These are phyloP conservation scores for Camptogramma bilineatum DNA, from an alignment of 2,888 invertebrate genomes.

Conservation along the genomic window DNA sequence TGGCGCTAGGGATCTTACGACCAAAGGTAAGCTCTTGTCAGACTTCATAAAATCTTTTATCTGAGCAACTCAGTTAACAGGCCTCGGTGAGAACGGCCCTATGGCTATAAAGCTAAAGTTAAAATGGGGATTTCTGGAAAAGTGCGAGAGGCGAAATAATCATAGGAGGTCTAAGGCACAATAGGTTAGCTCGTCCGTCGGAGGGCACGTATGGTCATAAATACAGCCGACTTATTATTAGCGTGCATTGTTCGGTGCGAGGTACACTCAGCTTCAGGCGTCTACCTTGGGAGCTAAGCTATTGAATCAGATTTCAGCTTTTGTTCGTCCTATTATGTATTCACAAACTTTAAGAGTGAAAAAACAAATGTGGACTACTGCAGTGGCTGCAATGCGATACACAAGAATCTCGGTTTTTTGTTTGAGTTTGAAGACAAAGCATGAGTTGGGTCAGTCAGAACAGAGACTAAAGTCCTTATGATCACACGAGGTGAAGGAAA, in stretches of 20 bases:
- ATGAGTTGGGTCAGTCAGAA: too few relatives aligned
- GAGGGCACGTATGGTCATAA: slow-evolving; percentile 84
- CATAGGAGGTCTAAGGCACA: slow-evolving; percentile 83
- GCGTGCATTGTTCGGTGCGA: slow-evolving; percentile 79
- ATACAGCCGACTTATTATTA: slow-evolving; percentile 84
- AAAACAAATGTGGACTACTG: too few relatives aligned
- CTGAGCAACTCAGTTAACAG: slow-evolving; percentile 47
- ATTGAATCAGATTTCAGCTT: slow-evolving; percentile 13
- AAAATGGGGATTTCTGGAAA: slow-evolving; percentile 77
- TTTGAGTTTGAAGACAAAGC: too few relatives aligned
- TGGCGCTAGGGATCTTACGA: not conserved
- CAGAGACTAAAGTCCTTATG: too few relatives aligned
- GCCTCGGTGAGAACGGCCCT: slow-evolving; percentile 12
- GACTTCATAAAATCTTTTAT: slow-evolving; percentile 5
- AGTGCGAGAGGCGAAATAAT: slow-evolving; percentile 79
- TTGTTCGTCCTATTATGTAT: slow-evolving; percentile 4
- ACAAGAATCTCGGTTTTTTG: too few relatives aligned
- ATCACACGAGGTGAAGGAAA: too few relatives aligned
- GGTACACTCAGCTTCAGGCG: slow-evolving; percentile 62
- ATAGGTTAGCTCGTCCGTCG: slow-evolving; percentile 79
- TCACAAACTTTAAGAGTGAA: not conserved
- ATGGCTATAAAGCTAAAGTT: slow-evolving; percentile 69
- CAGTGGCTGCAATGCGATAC: too few relatives aligned
- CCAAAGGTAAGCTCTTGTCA: not conserved
- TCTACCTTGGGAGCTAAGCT: slow-evolving; percentile 14